Evolutionary conservation across 1,140 invertebrate species (phyloP).

Genomic region (Aphaenogaster rudis): DNA sequence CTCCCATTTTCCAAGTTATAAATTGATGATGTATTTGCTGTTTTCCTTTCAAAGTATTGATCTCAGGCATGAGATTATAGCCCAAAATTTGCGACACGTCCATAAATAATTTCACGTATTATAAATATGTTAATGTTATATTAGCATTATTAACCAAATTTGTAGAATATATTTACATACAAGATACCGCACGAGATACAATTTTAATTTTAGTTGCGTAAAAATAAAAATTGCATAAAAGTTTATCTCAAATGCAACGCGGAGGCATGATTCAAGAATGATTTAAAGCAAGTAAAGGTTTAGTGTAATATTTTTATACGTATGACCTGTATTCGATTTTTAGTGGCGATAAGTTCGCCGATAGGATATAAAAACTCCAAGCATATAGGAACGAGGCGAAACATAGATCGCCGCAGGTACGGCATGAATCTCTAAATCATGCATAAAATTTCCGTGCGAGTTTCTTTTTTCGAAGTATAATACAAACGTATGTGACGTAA

Average conservation of each 20-base stretch:
- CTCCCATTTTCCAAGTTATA: neutral
- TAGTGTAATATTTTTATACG: constrained; percentile 13
- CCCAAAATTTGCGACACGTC: neutral
- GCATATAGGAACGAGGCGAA: neutral
- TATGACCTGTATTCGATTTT: constrained; percentile 17
- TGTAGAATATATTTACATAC: neutral
- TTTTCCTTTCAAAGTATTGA: neutral
- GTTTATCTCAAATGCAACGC: neutral
- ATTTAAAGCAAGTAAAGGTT: neutral
- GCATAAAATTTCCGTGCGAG: constrained; percentile 7
- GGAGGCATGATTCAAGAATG: neutral
- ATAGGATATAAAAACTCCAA: constrained; percentile 19
- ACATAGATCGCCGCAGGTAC: neutral
- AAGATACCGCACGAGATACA: neutral
- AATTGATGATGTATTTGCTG: neutral
- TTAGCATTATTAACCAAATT: neutral
- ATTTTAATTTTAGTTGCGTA: neutral
- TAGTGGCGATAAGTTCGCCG: constrained; percentile 40
- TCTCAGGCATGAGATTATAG: neutral
- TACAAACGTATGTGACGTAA: neutral
- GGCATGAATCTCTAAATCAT: constrained; percentile 26
- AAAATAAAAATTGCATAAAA: constrained; percentile 4
- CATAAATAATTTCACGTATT: neutral
- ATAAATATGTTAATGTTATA: neutral
- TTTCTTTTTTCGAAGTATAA: neutral